Base-by-base conservation (phyloP, 1,140 invertebrate species). In the Artemia franciscana region DNA sequence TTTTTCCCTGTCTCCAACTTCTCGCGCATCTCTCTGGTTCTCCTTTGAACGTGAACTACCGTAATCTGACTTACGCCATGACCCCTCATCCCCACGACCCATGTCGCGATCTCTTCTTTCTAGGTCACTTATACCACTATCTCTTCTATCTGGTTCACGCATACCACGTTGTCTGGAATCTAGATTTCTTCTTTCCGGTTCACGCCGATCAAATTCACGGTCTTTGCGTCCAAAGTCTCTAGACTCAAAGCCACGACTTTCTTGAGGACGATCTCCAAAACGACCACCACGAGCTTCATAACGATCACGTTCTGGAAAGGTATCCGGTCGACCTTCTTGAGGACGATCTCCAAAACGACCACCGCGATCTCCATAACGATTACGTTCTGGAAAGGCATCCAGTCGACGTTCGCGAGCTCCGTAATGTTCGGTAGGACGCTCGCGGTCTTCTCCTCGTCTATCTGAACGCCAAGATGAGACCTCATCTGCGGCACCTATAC, bases 121-220 rank as follows among this genome's bases (percentile, higher is more conserved):
- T 25, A 71, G 69, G 12, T 70, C 69, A 60, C 63, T 64, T 15
- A 69, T 18, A 4, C 26, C 21, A 3, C n/a, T 23, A 26, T 60
- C 60, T n/a, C 62, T 60, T 39, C 61, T 39, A 5, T 67, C 64
- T 30, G 59, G 56, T 4, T 65, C 27, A 21, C 67, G 60, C 3
- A 67, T 63, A 21, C 65, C 60, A 58, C 65, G 61, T 27, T 64
- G 57, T n/a, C 51, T 51, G 28, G 61, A 21, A 21, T 66, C n/a
- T 39, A 59, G 51, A 59, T 58, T 23, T 59, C 62, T 30, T 58
- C 61, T 39, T 28, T 57, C 9, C 66, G 56, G 57, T 65, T 68
- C 64, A 39, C 63, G 62, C 18, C 62, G 57, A 15, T 65, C 63
- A 27, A 68, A 67, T 25, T 66, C 63, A 18, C 66, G 68, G 21